Base-by-base conservation (phyloP, 2,888 invertebrate genomes). In the Rhorus exstirpatorius region DNA sequence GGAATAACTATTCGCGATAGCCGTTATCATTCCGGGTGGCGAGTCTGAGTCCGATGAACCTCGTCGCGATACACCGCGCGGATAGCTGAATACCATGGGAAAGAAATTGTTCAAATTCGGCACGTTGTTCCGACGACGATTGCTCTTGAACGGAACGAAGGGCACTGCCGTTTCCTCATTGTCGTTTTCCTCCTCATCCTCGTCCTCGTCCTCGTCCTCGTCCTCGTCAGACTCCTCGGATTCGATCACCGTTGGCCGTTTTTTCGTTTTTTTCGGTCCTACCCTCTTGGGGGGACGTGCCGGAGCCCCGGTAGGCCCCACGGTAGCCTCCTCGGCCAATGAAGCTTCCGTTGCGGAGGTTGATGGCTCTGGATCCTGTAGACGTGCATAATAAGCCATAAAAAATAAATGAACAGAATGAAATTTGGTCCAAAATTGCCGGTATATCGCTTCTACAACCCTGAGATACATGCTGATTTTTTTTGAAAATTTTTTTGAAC, bases 1-100 rank as follows among this genome's bases (percentile, higher is more conserved):
- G 89, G 96, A 96, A 90, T 95, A 96, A 76, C 96, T 95, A 89
- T 96, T 96, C 31, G 96, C 96, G 17, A 96, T 94, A 1, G 96
- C 96, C 0, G 95, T 96, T 10, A 96, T 94, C 0, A 95, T 94
- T 2, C 95, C 95, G 0, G 94, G 94, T n/a, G 93, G 93, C 0
- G 93, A 93, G 0, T 91, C 90, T 0, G 86, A 85, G 6, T 80
- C 77, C 1, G 80, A 12, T 2, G 76, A 63, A 14, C 93, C 89
- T 0, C 92, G 91, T 65, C 94, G 91, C 0, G 93, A 92, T 0
- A 94, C 93, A 63, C 90, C 93, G 0, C 94, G 94, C 0, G 92
- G 92, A 63, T 90, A 91, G 58, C 93, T 93, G 88, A 96, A 95
- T 91, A 95, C 94, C 93, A 96, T 95, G 0, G 96, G 96, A 92